Conservation (phyloP, 2,113 vertebrate genomes). For the Pimephales promelas region DNA sequence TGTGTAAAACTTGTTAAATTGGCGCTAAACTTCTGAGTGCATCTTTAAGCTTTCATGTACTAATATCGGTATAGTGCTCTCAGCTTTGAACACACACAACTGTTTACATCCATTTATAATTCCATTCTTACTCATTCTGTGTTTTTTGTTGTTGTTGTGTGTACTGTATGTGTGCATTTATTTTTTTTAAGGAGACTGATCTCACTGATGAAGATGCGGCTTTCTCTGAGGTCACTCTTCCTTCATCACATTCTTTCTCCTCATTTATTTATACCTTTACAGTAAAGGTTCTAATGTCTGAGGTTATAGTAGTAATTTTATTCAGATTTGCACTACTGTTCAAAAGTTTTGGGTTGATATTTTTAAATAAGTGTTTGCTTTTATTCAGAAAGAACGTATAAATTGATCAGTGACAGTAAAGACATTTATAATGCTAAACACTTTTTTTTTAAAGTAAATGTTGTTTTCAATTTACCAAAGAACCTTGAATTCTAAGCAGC, state of each 20-base stretch:
- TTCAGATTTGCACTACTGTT: neutral
- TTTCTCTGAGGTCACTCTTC: constrained; percentile 60
- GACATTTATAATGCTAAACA: neutral
- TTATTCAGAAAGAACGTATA: neutral
- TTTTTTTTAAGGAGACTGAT: constrained; percentile 53
- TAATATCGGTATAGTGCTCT: too few relatives aligned
- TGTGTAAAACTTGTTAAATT: too few relatives aligned
- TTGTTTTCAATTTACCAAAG: too few relatives aligned
- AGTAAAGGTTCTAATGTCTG: neutral
- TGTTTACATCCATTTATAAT: neutral
- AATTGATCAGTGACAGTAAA: neutral
- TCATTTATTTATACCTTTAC: neutral
- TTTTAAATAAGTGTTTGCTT: neutral
- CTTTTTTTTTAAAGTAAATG: too few relatives aligned
- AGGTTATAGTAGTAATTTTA: neutral
- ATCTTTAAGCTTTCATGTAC: too few relatives aligned
- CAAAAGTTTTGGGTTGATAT: neutral
- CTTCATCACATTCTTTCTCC: constrained; percentile 26
- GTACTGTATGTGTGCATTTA: neutral
- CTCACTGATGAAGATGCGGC: constrained; percentile 57
- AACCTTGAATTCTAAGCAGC: neutral
- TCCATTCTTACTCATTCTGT: neutral
- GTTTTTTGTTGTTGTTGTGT: neutral
- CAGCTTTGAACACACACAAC: too few relatives aligned
- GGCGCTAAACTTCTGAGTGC: too few relatives aligned